A percentile compares a stretch with the other conserved stretches of the same genome.
phyloP scores from a whole-genome alignment of 2,888 invertebrate genomes.

The Tridacna crocea region DNA sequence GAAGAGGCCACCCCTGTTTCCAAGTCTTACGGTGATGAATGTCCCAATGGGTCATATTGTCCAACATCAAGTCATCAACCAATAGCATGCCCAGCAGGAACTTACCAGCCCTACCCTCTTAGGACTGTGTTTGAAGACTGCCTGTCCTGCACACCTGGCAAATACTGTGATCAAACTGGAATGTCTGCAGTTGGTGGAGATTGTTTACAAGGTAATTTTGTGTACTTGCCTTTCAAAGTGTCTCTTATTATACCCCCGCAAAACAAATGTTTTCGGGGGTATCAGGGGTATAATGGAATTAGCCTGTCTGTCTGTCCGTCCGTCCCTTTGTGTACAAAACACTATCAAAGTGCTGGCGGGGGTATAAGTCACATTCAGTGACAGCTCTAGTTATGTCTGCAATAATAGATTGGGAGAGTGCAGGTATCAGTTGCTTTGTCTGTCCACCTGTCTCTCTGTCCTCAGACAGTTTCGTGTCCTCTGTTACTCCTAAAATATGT shows the following conservation, averaged over 20 bases:
- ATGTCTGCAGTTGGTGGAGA: slow-evolving; percentile 72
- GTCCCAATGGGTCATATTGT: slow-evolving; percentile 80
- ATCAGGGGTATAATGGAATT: too few relatives aligned
- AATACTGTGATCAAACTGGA: slow-evolving; percentile 79
- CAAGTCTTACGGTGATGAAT: slow-evolving; percentile 80
- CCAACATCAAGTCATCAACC: slow-evolving; percentile 77
- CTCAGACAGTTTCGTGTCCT: too few relatives aligned
- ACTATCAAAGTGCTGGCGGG: too few relatives aligned
- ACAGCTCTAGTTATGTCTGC: neutral
- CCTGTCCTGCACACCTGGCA: slow-evolving; percentile 79
- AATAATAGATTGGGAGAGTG: slow-evolving; percentile 5
- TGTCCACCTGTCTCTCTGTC: too few relatives aligned
- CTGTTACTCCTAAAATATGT: too few relatives aligned
- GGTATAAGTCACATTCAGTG: too few relatives aligned
- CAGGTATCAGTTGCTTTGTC: too few relatives aligned
- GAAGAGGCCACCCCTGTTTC: slow-evolving; percentile 78
- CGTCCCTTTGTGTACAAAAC: too few relatives aligned
- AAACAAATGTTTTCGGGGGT: too few relatives aligned
- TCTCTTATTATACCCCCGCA: too few relatives aligned
- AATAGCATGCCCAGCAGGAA: slow-evolving; percentile 78
- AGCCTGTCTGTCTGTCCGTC: too few relatives aligned
- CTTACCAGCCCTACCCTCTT: slow-evolving; percentile 76
- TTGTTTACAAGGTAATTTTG: slow-evolving; percentile 67
- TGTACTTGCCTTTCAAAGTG: neutral
- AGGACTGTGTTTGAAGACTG: slow-evolving; percentile 75